Base-by-base conservation (phyloP, 2,888 invertebrate genomes). In the Ornithoptera priamus region DNA sequence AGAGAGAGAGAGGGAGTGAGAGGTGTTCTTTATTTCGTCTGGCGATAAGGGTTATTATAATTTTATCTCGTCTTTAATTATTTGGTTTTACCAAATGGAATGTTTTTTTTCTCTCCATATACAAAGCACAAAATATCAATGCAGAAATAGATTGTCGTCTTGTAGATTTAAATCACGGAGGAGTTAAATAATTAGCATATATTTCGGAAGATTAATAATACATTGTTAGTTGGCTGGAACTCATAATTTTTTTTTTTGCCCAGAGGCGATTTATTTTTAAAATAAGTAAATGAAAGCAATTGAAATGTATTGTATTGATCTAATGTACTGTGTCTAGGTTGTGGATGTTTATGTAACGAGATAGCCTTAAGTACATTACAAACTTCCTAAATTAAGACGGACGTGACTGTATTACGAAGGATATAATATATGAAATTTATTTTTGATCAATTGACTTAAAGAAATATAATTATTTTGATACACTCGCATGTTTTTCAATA, bases 401-500 rank as follows among this genome's bases (percentile, higher is more conserved):
- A 67, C 24, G 22, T 59, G 50, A 58, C 58, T 46, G 20, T 59
- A 53, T 59, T 50, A 60, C 20, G 59, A 18, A 20, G 39, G 56
- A 39, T 42, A 63, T 63, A 36, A 24, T 15, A 50, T 57, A 56
- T 57, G n/a, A 69, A 20, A 69, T 69, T 68, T 68, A 65, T 61
- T 65, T 65, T 69, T 69, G 57, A 69, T 63, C 66, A 39, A 69
- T 58, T 59, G 56, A 65, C 17, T 60, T 64, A 22, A 65, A 69
- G 39, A 62, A 61, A 65, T 56, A 56, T n/a, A 42, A 18, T 69
- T 61, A 69, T 65, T 69, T 65, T 69, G 62, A 56, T 69, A 69
- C 39, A 39, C 30, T 17, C 42, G 20, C 6, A 53, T 60, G 68
- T 69, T 65, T 61, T 65, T 57, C 12, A 58, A 66, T 69, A 62